These are phyloP conservation scores for Lathamus discolor DNA, from an alignment of 2,113 vertebrate species.

Conservation along the genomic window DNA sequence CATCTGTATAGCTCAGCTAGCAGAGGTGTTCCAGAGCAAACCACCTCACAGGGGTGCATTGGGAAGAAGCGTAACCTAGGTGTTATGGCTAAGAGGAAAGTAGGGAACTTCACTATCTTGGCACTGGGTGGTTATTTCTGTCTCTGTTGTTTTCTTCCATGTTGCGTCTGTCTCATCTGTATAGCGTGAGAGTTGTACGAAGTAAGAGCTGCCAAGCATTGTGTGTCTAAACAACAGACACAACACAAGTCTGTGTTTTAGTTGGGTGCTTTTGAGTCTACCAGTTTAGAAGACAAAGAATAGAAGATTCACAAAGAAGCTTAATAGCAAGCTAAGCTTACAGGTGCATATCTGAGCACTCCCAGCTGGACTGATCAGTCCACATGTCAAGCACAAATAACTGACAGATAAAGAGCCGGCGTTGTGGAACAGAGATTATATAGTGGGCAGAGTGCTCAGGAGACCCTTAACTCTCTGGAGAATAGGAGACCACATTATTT, in stretches of 20 bases:
- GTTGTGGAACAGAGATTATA: background rate
- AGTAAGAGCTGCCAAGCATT: background rate
- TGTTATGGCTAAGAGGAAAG: background rate
- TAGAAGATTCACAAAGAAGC: background rate
- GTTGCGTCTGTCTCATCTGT: background rate
- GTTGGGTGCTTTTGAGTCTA: background rate
- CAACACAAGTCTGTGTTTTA: background rate
- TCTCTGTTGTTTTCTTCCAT: background rate
- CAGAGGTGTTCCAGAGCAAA: background rate
- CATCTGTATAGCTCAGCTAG: background rate
- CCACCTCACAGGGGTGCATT: fast-evolving
- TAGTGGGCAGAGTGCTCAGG: background rate
- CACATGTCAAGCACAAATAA: background rate
- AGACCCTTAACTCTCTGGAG: conserved; percentile 9
- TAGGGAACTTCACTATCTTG: background rate
- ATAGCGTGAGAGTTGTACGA: background rate
- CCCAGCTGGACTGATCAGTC: background rate
- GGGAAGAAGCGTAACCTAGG: background rate
- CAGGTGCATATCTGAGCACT: background rate
- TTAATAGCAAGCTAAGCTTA: background rate
- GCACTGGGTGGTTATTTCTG: background rate
- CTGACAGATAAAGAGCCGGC: background rate
- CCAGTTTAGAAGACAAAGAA: background rate
- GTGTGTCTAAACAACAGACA: background rate
- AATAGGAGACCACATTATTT: background rate